Evolutionary conservation across 1,140 invertebrate species (phyloP), one percentile per base, ranked within the genome.

Genomic region (Antheraea pernyi): DNA sequence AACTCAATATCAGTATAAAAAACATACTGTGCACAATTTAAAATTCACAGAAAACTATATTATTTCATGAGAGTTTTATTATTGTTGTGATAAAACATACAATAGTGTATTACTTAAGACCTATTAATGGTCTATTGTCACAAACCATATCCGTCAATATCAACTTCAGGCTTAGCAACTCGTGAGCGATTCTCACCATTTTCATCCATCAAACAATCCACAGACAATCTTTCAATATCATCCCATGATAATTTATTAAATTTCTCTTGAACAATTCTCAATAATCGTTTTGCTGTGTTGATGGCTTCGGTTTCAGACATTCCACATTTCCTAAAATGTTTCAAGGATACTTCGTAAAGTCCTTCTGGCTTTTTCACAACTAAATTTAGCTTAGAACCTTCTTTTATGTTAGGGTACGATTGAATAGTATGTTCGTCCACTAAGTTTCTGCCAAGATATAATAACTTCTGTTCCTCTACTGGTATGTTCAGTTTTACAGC

Each of bases 241-340:
- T 92, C 89, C 88, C 83, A 91, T 42, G 91, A 92, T 64, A 91
- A 73, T 72, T 84, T 84, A 39, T 83, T 74, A 67, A 91, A 84
- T 66, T 91, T 89, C n/a, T 87, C 81, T 69, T 89, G 75, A 48
- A 89, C 71, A 66, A 85, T 63, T 71, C 72, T 79, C 19, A 88
- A 8, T 19, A 89, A 68, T 19, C 73, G 69, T 39, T 80, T 79
- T 19, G 85, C 81, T 63, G 83, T 69, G 71, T 69, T 76, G 39
- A 71, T 74, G 0, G 91, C 83, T 65, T 90, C 83, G 42, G 68
- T 59, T 19, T 91, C 88, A 42, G 80, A 73, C 82, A 90, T 83
- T 19, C 86, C 89, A 59, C 74, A 74, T 59, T 83, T 84, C 69
- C 86, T 91, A 69, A 86, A 92, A 65, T 84, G 73, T 72, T 89